These are phyloP conservation scores for Melanargia galathea DNA, from an alignment of 2,888 invertebrate species.

Conservation along the genomic window DNA sequence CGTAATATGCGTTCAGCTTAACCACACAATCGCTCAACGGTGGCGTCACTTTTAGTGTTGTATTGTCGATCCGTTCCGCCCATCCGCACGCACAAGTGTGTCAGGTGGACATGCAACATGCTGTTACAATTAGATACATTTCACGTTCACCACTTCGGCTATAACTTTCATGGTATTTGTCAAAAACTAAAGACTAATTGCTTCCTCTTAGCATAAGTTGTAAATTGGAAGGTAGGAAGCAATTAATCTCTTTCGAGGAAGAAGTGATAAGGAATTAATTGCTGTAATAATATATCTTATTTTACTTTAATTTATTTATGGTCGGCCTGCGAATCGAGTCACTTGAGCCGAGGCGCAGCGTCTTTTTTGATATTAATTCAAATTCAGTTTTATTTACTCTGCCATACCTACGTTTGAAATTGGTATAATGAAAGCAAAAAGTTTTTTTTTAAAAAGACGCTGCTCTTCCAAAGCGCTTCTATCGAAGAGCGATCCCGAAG, in stretches of 20 bases:
- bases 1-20: not conserved
- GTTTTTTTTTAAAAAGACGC: too few species aligned
- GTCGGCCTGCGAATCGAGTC: too few species aligned
- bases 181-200: not conserved
- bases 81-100: slow-evolving; percentile 28
- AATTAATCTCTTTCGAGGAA: not conserved
- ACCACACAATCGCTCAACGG: slow-evolving; percentile 3
- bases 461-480: too few species aligned
- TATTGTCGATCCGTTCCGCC: slow-evolving; percentile 37
- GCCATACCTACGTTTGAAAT: too few species aligned
- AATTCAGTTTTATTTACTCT: too few species aligned
- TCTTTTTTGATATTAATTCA: too few species aligned
- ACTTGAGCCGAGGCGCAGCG: too few species aligned
- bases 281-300: not conserved
- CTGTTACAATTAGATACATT: slow-evolving; percentile 10
- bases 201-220: slow-evolving; percentile 4
- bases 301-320: not conserved
- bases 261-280: not conserved
- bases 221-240: not conserved
- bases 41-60: slow-evolving; percentile 33
- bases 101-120: slow-evolving; percentile 28
- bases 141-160: not conserved
- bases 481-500: too few species aligned
- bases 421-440: too few species aligned
- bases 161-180: slow-evolving; percentile 3